phyloP scores from a whole-genome alignment of 2,888 invertebrate genomes.

The Colletes collaris region DNA sequence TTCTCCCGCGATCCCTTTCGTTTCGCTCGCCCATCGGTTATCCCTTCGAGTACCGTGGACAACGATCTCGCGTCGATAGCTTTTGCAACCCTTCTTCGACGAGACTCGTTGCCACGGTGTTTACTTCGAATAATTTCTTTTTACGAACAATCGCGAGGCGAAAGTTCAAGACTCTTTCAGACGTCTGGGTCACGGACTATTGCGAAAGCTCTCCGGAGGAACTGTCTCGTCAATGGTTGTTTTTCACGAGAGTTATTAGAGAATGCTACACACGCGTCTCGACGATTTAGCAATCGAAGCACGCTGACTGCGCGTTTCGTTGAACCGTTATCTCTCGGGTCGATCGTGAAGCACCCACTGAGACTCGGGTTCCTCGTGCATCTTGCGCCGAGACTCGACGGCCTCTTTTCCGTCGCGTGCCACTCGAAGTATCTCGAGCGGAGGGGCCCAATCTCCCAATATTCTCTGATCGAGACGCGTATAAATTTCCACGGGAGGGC shows the following conservation, averaged over 20 bases:
- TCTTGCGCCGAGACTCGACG: neutral
- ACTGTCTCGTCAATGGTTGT: no score
- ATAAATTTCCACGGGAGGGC: no score
- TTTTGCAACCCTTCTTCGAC: no score
- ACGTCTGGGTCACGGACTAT: no score
- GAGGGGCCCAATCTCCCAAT: constrained; percentile 11
- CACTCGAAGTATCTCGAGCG: constrained; percentile 13
- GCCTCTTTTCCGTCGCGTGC: neutral
- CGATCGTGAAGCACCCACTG: constrained; percentile 5
- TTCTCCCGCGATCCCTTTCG: neutral
- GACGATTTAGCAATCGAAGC: constrained; percentile 5
- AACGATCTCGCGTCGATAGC: no score
- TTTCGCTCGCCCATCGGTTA: neutral
- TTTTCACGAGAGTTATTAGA: no score
- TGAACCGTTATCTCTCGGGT: neutral
- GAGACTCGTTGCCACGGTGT: no score
- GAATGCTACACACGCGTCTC: no score
- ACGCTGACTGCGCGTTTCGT: constrained; percentile 7
- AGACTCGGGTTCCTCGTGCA: constrained; percentile 17
- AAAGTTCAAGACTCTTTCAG: neutral
- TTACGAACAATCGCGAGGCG: no score
- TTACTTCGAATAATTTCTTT: no score
- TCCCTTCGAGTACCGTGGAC: neutral
- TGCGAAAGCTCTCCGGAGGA: no score
- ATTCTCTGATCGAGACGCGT: neutral